Conservation (phyloP, 53 echinoderm and acorn worm species). For the Holothuria scabra region DNA sequence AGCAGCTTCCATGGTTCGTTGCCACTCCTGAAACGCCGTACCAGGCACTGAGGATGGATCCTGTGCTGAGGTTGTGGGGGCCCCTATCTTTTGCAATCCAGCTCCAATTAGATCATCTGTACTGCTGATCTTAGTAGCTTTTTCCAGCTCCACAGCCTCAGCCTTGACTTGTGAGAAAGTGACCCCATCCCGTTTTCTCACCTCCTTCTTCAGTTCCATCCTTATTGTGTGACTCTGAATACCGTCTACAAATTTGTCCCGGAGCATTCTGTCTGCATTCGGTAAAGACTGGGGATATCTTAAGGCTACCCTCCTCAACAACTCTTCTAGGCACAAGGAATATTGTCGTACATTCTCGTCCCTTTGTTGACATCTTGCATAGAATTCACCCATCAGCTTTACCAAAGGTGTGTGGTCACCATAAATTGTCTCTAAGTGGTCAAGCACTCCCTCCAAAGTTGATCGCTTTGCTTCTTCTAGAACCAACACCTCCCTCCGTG, state of each 20-base stretch:
- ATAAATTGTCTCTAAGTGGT: slow-evolving; percentile 12
- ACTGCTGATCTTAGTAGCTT: neutral
- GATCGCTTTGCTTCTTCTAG: neutral
- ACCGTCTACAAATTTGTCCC: slow-evolving; percentile 17
- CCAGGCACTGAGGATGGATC: no score
- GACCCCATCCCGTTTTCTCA: neutral
- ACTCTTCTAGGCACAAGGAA: neutral
- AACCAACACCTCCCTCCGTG: slow-evolving; percentile 15
- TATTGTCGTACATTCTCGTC: neutral
- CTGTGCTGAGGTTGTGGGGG: neutral
- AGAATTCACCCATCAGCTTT: slow-evolving; percentile 20
- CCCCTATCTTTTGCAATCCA: neutral
- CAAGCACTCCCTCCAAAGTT: neutral
- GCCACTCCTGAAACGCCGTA: no score
- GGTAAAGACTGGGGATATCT: neutral
- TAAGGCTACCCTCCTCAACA: neutral
- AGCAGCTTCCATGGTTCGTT: no score
- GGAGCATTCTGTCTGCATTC: neutral
- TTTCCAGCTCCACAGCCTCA: slow-evolving; percentile 20
- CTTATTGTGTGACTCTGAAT: neutral
- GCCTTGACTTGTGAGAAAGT: neutral
- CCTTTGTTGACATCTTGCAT: neutral
- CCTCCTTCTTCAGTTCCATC: neutral
- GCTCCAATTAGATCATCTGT: neutral
- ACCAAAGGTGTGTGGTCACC: slow-evolving; percentile 21